A percentile compares a stretch with the other conserved stretches of the same genome.
Conservation (phyloP, 2,113 vertebrate species). For the Solea solea region DNA sequence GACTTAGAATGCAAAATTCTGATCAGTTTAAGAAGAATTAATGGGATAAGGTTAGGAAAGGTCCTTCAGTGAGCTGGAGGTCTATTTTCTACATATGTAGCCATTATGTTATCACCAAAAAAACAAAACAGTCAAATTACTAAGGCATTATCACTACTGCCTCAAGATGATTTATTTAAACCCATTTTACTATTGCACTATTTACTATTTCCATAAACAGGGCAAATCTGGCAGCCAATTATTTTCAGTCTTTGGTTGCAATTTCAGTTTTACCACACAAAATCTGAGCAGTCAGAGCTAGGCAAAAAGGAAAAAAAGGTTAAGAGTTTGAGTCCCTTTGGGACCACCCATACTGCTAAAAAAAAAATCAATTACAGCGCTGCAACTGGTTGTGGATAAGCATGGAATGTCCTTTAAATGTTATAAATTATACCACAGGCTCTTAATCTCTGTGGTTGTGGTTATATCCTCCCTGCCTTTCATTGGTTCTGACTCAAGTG, state of each 20-base stretch:
- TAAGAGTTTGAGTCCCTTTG: neutral
- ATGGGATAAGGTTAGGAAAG: constrained; percentile 3
- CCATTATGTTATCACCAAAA: constrained; percentile 5
- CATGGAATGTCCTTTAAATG: constrained; percentile 29
- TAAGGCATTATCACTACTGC: neutral
- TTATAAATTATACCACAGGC: constrained; percentile 14
- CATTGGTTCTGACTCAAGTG: neutral
- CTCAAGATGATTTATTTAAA: neutral
- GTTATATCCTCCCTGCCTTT: constrained; percentile 5
- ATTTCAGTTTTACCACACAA: neutral
- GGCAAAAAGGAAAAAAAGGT: constrained; percentile 6
- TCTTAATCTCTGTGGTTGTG: neutral
- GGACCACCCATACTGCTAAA: constrained; percentile 1
- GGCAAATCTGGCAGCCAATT: constrained; percentile 12
- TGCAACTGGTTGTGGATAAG: constrained; percentile 8
- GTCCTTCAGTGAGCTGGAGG: constrained; percentile 6
- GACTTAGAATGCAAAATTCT: neutral
- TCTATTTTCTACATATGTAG: constrained; percentile 39
- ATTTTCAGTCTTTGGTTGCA: neutral
- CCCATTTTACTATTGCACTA: neutral
- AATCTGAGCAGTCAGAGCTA: neutral
- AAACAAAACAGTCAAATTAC: constrained; percentile 15
- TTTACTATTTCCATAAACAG: neutral
- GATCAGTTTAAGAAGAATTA: neutral
- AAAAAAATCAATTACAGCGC: constrained; percentile 6